Evolutionary conservation across 2,113 vertebrate genomes (phyloP).

Genomic region (Burhinus oedicnemus): DNA sequence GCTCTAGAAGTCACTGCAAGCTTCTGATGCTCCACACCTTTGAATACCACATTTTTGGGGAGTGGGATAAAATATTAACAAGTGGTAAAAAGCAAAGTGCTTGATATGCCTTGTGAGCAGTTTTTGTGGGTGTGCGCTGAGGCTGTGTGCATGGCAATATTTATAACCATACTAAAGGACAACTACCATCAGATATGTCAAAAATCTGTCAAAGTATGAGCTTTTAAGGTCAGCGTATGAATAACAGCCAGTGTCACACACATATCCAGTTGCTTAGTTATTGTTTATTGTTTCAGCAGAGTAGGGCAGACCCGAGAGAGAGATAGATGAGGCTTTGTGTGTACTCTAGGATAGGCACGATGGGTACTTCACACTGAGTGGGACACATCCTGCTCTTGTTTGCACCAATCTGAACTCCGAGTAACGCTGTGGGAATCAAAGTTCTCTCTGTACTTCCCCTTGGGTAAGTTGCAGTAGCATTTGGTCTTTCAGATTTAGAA

Average conservation of each 20-base stretch:
- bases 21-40: not conserved
- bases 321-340: slow-evolving; percentile 52
- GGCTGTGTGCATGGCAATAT: not conserved
- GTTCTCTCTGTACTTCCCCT: slow-evolving; percentile 13
- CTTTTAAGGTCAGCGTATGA: slow-evolving; percentile 59
- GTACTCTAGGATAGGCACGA: not conserved
- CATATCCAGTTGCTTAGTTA: not conserved
- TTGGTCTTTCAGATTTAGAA: slow-evolving; percentile 29
- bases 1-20: not conserved
- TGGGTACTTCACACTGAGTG: not conserved
- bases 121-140: not conserved
- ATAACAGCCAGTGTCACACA: slow-evolving; percentile 34
- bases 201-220: slow-evolving; percentile 50
- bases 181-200: slow-evolving; percentile 22
- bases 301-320: not conserved
- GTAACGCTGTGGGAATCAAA: not conserved
- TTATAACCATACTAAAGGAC: not conserved
- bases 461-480: not conserved
- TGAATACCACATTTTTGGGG: not conserved
- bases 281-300: slow-evolving; percentile 61
- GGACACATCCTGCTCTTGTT: slow-evolving; percentile 18
- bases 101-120: not conserved
- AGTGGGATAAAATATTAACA: not conserved
- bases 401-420: not conserved
- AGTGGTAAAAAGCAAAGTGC: not conserved